These are phyloP conservation scores for Oriolus oriolus DNA, from an alignment of 2,113 vertebrate genomes.

Conservation along the genomic window DNA sequence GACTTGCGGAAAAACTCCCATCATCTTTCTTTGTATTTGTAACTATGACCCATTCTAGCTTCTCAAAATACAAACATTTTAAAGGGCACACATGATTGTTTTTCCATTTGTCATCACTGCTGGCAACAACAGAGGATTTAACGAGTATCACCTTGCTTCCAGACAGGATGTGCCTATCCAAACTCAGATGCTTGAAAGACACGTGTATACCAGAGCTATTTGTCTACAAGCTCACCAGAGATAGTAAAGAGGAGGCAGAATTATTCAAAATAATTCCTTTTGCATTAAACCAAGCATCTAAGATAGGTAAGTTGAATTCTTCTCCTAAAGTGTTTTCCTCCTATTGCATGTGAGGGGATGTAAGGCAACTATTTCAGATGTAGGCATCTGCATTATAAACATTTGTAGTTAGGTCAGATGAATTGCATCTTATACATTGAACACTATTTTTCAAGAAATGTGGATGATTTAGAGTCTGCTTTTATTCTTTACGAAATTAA, in stretches of 20 bases:
- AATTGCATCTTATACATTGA: not conserved
- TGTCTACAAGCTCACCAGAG: not conserved
- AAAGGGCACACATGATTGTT: not conserved
- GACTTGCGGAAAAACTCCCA: not conserved
- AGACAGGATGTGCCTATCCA: not conserved
- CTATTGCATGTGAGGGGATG: not conserved
- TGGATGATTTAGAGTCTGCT: not conserved
- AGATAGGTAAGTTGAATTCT: not conserved
- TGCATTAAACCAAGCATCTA: not conserved
- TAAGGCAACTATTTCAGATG: not conserved
- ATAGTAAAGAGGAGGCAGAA: not conserved
- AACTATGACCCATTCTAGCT: not conserved
- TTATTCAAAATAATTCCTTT: not conserved
- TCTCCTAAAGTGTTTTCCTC: not conserved
- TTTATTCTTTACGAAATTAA: not conserved
- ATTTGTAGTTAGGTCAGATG: not conserved
- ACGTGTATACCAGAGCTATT: rapidly evolving
- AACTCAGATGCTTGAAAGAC: not conserved
- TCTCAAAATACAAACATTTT: not conserved
- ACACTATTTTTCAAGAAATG: not conserved
- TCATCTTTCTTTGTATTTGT: not conserved
- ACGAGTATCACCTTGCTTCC: not conserved
- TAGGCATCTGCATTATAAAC: not conserved
- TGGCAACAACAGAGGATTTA: not conserved
- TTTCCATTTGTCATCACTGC: not conserved